Evolutionary conservation across 2,888 invertebrate genomes (phyloP).

Genomic region (Trichacis sp.): DNA sequence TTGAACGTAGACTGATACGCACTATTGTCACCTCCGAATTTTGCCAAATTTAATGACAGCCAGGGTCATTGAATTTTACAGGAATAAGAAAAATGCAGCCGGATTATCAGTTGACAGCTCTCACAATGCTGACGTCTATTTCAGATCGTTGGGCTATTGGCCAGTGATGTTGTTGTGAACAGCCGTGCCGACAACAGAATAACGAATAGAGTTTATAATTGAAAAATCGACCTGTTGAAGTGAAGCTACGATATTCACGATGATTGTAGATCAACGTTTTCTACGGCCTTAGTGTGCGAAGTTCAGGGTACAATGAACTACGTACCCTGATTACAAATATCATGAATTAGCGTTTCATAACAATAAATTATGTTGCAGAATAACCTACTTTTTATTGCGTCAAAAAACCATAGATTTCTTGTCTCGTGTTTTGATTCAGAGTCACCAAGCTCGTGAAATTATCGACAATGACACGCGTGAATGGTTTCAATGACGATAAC

Average conservation of each 20-base stretch:
- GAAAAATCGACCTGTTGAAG: background rate
- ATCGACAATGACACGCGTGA: too few species aligned
- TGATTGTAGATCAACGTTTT: too few species aligned
- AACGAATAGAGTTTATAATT: background rate
- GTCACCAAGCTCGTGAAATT: too few species aligned
- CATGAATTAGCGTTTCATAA: too few species aligned
- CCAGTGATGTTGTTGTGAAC: slow-evolving; percentile 4
- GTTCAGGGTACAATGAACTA: too few species aligned
- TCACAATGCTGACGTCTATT: slow-evolving; percentile 12
- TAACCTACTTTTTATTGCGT: background rate
- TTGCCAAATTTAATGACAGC: background rate
- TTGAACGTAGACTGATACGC: slow-evolving; percentile 26
- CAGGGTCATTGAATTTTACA: background rate
- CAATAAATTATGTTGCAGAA: too few species aligned
- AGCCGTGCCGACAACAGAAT: slow-evolving; percentile 4
- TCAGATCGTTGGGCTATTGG: slow-evolving; percentile 7
- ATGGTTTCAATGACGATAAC: too few species aligned
- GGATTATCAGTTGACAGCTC: background rate
- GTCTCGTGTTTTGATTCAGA: background rate
- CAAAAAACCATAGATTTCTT: too few species aligned
- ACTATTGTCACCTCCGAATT: background rate
- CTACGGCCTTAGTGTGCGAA: too few species aligned
- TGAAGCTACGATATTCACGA: background rate
- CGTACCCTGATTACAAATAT: too few species aligned
- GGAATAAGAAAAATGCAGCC: background rate